Percentiles rank a stretch among this genome's conserved stretches.
These are phyloP conservation scores for Calliphora vomitoria DNA, from an alignment of 2,888 invertebrate species.

Conservation along the genomic window DNA sequence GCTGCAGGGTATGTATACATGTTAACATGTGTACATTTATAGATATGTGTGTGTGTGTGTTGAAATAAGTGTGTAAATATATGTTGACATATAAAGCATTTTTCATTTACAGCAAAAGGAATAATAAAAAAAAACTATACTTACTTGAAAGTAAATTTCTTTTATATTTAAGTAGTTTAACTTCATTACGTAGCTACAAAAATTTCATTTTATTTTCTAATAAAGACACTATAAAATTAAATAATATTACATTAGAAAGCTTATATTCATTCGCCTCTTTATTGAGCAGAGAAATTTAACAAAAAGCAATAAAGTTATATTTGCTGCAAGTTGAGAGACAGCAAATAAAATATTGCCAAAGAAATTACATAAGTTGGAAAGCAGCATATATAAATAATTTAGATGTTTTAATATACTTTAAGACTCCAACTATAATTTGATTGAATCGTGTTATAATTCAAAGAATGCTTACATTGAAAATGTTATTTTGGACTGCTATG, in stretches of 20 bases:
- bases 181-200: slow-evolving; percentile 48
- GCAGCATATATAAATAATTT: too few species aligned
- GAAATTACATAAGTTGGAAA: neutral
- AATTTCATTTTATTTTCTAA: slow-evolving; percentile 36
- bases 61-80: slow-evolving; percentile 49
- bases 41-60: slow-evolving; percentile 1
- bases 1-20: neutral
- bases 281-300: neutral
- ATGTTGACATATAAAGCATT: slow-evolving; percentile 51
- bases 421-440: too few species aligned
- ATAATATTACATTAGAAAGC: slow-evolving; percentile 42
- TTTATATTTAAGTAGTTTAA: slow-evolving; percentile 55
- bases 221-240: slow-evolving; percentile 15
- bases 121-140: neutral
- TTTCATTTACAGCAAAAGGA: neutral
- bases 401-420: too few species aligned
- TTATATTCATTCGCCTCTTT: slow-evolving; percentile 15
- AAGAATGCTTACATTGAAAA: too few species aligned
- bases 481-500: too few species aligned
- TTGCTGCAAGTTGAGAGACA: neutral
- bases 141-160: slow-evolving; percentile 49
- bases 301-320: neutral
- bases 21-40: neutral
- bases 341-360: neutral
- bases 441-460: too few species aligned